Evolutionary conservation across 2,888 invertebrate species (phyloP), one percentile per base, ranked within the genome.

Genomic region (Drosophila macrospina): DNA sequence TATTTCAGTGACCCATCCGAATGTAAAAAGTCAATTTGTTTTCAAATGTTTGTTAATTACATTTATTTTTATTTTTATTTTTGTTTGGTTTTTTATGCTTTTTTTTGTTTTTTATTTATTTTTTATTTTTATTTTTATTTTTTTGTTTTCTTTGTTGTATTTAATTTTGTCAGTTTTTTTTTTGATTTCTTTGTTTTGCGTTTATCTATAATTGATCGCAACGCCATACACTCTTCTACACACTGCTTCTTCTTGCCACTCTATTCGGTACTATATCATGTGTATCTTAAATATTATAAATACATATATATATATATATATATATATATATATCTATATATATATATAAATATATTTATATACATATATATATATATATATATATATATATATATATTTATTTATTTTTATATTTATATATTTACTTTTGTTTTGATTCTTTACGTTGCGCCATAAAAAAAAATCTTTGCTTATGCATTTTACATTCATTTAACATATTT

Each of bases 401-500:
- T n/a, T n/a, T n/a, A n/a, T 20, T 20, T 20, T 20, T 20, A 20
- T 20, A 20, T 20, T 20, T 20, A 44, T 42, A 34, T 44, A 34
- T 62, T 41, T 62, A 11, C 30, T 65, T 48, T 37, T 52, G 30
- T 74, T 75, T 74, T 74, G 78, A 74, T 74, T 74, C 45, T 74
- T 59, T 57, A 74, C 78, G 73, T 72, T 73, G 73, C 77, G 68
- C 73, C 60, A 50, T 52, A 55, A 75, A 74, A 75, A 75, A 74
- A 76, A 74, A 71, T 41, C 36, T 30, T 77, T 59, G 45, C 74
- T 77, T 77, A 72, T 68, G 62, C 73, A 81, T 56, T 75, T 72
- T 75, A 77, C 72, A 77, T 74, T 64, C 50, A 56, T 86, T 77
- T 78, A 86, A 86, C 81, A 86, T 85, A 85, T 59, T 66, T 74